Base-by-base conservation (phyloP, 2,113 vertebrate species). In the Ellobius talpinus region DNA sequence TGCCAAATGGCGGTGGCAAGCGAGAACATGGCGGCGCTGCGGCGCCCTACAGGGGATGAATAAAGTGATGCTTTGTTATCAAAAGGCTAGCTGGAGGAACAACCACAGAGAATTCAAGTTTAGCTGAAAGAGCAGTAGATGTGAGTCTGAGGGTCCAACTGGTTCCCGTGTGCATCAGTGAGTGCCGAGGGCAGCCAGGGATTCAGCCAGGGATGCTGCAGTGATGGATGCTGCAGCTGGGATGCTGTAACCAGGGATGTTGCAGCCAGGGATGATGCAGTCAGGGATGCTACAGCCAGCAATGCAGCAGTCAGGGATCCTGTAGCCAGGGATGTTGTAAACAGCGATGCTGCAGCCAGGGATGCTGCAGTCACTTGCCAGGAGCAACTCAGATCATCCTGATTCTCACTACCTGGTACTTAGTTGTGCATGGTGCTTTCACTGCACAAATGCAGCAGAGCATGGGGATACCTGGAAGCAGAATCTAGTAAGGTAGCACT, bases 21-120 rank as follows among this genome's bases (percentile, higher is more conserved):
- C n/a, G n/a, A n/a, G n/a, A n/a, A n/a, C n/a, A n/a, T n/a, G n/a
- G n/a, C n/a, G n/a, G n/a, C n/a, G n/a, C n/a, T n/a, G n/a, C n/a
- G n/a, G n/a, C n/a, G n/a, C n/a, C n/a, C n/a, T n/a, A n/a, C n/a
- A n/a, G n/a, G n/a, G n/a, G n/a, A n/a, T 13, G 55, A 81, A 58
- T 89, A 58, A 84, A 96, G 70, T 9, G 90, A 50, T 77, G 76
- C 92, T 88, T 93, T 90, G 84, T 81, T 50, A 29, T 47, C 24
- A 58, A 4, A 45, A 76, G 42, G 11, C 72, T 94, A 21, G 66
- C 58, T 0, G 1, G 70, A 17, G 5, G 17, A 39, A 45, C 4
- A 2, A 10, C 45, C 5, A 6, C 5, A 14, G 45, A 85, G 47
- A 74, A 29, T 58, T 79, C 50, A 92, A 63, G 33, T 66, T n/a